Evolutionary conservation across 2,797 vertebrate genomes (phyloP).

Genomic region (Centropyge bicolor): DNA sequence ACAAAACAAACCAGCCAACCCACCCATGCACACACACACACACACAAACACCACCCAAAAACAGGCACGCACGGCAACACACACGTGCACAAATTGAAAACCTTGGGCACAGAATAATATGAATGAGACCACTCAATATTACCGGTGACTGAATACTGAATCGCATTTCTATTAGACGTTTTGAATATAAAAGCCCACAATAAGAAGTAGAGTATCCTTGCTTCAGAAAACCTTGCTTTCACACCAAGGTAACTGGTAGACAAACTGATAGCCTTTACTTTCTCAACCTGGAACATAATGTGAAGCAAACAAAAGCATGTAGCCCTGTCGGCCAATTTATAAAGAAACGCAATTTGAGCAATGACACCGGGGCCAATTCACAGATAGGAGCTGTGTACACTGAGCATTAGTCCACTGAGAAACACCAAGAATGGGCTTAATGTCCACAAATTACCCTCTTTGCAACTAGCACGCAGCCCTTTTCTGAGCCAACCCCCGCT

Average conservation of each 20-base stretch:
- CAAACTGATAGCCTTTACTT: slow-evolving; percentile 38
- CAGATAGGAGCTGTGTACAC: slow-evolving; percentile 19
- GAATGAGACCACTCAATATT: slow-evolving; percentile 33
- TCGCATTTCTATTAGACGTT: slow-evolving; percentile 37
- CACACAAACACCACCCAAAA: slow-evolving; percentile 14
- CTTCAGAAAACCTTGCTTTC: slow-evolving; percentile 43
- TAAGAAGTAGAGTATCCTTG: slow-evolving; percentile 57
- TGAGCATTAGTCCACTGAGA: slow-evolving; percentile 29
- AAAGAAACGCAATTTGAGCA: slow-evolving; percentile 41
- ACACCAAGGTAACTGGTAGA: slow-evolving; percentile 50
- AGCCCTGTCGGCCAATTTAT: slow-evolving; percentile 27
- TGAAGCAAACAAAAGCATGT: slow-evolving; percentile 48
- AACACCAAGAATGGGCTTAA: slow-evolving; percentile 25
- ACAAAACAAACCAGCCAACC: slow-evolving; percentile 14
- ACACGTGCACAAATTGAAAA: slow-evolving; percentile 39
- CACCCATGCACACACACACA: slow-evolving; percentile 9
- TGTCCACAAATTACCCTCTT: slow-evolving; percentile 40
- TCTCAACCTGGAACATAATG: slow-evolving; percentile 38
- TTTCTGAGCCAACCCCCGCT: background rate
- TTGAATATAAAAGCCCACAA: slow-evolving; percentile 49
- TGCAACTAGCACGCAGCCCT: slow-evolving; percentile 14
- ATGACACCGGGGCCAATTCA: slow-evolving; percentile 35
- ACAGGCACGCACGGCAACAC: background rate
- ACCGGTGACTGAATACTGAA: slow-evolving; percentile 29
- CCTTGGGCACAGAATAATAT: slow-evolving; percentile 34